Base-by-base conservation (phyloP, 2,113 vertebrate genomes). In the Hirundichthys speculiger region DNA sequence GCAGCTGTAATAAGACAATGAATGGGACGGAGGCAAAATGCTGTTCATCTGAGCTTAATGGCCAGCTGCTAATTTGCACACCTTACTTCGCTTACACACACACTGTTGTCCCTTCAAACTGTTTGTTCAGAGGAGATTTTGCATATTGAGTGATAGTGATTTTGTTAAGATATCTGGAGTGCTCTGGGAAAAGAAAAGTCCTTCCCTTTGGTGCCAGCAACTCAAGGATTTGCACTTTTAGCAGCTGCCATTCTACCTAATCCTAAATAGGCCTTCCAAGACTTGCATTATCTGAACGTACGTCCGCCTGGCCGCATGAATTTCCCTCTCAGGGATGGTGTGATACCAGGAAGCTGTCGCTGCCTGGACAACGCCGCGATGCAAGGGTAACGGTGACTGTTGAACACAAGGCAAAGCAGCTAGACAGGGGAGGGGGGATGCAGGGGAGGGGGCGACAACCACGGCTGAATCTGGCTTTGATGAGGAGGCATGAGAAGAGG, bases 381-480 rank as follows among this genome's bases (percentile, higher is more conserved):
- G 80, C 72, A 55, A 69, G 62, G 65, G 67, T 52, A 65, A 52
- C 34, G 70, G 64, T 60, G 65, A 64, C 64, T 79, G 73, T 64
- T 85, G 86, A 88, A 78, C 48, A 46, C 5, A 55, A 79, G 84
- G 86, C 78, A 82, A 72, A 69, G 59, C 63, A 65, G 73, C 71
- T 64, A 40, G 45, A 79, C 24, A 70, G 76, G 69, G 61, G 75
- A 47, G 16, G 45, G 53, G 63, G 46, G 46, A 53, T 61, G 62
- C n/a, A 56, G 20, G 38, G 53, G 59, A 50, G 71, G 30, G 42
- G 66, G 69, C 80, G 65, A 87, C 88, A 86, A 83, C 73, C 82
- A 67, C 51, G 84, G 86, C 75, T 82, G 84, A 64, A 79, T 86
- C 67, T 69, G 79, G 77, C 89, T 91, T 91, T 90, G 90, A 91